phyloP scores from a whole-genome alignment of 2,113 vertebrate genomes.

The Caretta caretta region DNA sequence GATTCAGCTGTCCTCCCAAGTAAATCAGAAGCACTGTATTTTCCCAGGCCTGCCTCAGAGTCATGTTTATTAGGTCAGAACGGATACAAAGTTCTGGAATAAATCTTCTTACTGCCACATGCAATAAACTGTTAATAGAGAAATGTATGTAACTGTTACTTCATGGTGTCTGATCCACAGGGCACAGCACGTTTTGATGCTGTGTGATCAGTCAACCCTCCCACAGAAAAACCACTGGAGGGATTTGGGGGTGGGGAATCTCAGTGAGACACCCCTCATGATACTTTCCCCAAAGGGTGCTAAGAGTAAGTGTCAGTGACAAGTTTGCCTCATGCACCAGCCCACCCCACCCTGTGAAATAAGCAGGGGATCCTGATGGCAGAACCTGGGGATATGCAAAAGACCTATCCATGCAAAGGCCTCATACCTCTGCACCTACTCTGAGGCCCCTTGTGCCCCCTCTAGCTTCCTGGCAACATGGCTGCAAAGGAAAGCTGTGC shows the following conservation, averaged over 20 bases:
- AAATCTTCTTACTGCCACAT: neutral
- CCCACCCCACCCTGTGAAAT: no score
- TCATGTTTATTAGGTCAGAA: neutral
- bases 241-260: neutral
- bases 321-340: no score
- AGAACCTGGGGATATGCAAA: no score
- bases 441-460: no score
- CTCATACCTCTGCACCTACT: no score
- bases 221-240: neutral
- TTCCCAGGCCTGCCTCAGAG: neutral
- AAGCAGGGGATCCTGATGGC: no score
- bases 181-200: neutral
- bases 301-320: no score
- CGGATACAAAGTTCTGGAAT: neutral
- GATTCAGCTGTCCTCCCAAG: neutral
- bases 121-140: neutral
- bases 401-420: no score
- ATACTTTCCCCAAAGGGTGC: neutral
- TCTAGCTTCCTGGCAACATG: no score
- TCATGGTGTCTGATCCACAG: neutral
- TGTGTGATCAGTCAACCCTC: neutral
- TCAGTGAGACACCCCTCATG: neutral
- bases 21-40: neutral
- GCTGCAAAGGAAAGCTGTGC: no score
- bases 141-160: neutral